Base-by-base conservation (phyloP, 1,140 invertebrate genomes). In the Drosophila kohkoa region DNA sequence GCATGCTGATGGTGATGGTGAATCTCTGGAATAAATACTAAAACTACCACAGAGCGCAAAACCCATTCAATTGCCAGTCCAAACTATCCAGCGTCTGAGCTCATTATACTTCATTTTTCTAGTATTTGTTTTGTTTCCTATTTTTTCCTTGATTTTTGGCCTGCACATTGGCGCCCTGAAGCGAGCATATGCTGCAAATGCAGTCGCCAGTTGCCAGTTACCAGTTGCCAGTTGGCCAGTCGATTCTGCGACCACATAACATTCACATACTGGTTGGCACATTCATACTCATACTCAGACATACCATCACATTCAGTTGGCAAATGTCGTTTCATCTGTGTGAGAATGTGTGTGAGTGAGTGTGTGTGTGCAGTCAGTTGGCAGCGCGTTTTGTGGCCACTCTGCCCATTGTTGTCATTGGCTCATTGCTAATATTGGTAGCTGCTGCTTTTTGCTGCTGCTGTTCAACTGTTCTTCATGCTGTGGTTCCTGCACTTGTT, bases 371-470 rank as follows among this genome's bases (percentile, higher is more conserved):
- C 46, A 25, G 58, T 52, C 76, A 76, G 48, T 83, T 83, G 68
- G 72, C 51, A 72, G 45, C 70, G 79, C 68, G 70, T 54, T 38
- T 38, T 73, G 72, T 45, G 70, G 73, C 69, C 72, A 88, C 70
- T 87, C 67, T 79, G 82, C 20, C 82, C 79, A 82, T 82, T 87
- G 82, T 87, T 87, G 82, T 87, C 82, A 88, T 77, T 79, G 83
- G 76, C 62, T 76, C 83, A 88, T 88, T 88, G 83, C 82, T 88
- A 87, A 87, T 87, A 87, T 87, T 88, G 80, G 83, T 68, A 64
- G 82, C 82, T 87, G 51, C 68, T 66, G 81, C 67, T 69, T 68
- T 67, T 68, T 63, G 68, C 41, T 58, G 46, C 51, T 63, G 6
- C 41, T 74, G 51, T 13, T 32, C 10, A 38, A 15, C 13, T 49